Evolutionary conservation across 2,113 vertebrate genomes (phyloP).

Genomic region (Reinhardtius hippoglossoides): DNA sequence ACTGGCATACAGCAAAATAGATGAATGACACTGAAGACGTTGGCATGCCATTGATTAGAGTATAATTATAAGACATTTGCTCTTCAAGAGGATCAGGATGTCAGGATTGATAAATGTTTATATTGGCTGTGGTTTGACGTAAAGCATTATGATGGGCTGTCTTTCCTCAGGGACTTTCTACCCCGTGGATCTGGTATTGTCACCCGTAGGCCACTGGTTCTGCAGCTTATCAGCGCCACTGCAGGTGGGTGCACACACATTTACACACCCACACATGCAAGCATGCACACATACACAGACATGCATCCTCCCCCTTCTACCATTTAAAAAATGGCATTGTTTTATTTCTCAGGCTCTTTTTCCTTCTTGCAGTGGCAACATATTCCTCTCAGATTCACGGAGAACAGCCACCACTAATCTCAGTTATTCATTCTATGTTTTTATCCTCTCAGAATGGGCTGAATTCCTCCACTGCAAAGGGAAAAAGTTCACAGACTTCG

Average conservation of each 20-base stretch:
- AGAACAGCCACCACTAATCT: conserved; percentile 42
- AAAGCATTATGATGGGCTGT: conserved; percentile 36
- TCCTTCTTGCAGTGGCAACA: conserved; percentile 26
- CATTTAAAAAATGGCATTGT: conserved; percentile 26
- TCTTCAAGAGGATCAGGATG: conserved; percentile 14
- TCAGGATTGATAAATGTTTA: conserved; percentile 15
- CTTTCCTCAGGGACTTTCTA: conserved; percentile 82
- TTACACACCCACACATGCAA: conserved; percentile 49
- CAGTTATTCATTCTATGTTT: neutral
- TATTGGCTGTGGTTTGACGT: conserved; percentile 13
- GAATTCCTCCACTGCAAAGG: conserved; percentile 97
- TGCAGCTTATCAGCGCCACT: conserved; percentile 84
- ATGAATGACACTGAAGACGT: conserved; percentile 3
- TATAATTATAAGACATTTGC: conserved; percentile 21
- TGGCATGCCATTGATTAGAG: neutral
- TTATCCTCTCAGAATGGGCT: conserved; percentile 86
- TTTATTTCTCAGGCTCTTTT: conserved; percentile 10
- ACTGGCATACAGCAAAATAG: neutral
- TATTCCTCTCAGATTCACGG: conserved; percentile 31
- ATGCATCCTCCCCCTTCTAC: conserved; percentile 19
- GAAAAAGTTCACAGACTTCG: conserved; percentile 93
- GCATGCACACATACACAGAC: conserved; percentile 49
- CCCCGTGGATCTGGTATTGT: conserved; percentile 85
- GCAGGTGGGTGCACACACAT: conserved; percentile 75
- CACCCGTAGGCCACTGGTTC: conserved; percentile 83